Percentiles rank a stretch among this genome's conserved stretches.
Evolutionary conservation across 2,113 vertebrate genomes (phyloP).

Genomic region (Harpagus bidentatus): DNA sequence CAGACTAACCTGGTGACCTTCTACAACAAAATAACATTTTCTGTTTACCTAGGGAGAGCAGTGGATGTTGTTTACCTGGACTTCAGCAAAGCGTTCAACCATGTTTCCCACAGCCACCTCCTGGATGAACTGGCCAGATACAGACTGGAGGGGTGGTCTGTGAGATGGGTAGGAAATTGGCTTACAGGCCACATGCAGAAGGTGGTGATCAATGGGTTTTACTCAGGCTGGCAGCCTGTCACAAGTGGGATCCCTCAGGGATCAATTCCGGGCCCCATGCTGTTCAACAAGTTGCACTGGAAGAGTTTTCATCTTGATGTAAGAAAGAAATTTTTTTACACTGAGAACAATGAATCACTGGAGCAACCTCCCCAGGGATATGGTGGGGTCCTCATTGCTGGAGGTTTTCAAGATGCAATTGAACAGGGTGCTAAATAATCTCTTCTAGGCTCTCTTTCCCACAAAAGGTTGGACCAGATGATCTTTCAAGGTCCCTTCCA

Average conservation of each 20-base stretch:
- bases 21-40: not conserved
- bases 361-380: not conserved
- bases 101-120: not conserved
- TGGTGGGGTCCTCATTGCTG: not conserved
- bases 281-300: not conserved
- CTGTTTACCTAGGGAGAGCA: not conserved
- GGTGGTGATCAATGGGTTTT: not conserved
- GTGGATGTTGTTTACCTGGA: not conserved
- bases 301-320: not conserved
- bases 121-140: not conserved
- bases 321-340: not conserved
- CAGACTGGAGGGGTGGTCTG: not conserved
- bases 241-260: not conserved
- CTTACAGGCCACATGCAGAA: not conserved
- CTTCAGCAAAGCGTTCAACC: not conserved
- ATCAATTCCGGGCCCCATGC: accelerated
- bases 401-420: not conserved
- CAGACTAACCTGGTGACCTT: not conserved
- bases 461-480: not conserved
- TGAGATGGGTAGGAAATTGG: not conserved
- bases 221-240: not conserved
- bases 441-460: not conserved
- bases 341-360: not conserved
- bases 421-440: not conserved
- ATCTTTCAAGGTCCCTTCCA: not conserved